Evolutionary conservation across 2,797 vertebrate species (phyloP), one percentile per base, ranked within the genome.

Genomic region (Catamblyrhynchus diadema): DNA sequence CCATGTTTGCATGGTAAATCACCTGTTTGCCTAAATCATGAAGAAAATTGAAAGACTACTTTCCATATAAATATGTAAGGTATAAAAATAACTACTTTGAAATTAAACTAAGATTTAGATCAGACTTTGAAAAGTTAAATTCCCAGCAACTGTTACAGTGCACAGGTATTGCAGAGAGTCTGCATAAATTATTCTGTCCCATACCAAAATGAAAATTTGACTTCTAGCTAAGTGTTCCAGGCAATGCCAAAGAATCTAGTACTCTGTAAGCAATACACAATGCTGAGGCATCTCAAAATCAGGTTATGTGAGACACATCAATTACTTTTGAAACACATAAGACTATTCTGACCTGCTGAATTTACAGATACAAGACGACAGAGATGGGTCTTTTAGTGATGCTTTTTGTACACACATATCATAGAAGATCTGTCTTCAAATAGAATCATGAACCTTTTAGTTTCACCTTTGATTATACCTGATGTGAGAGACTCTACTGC

Each of bases 11-110:
- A 85, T 45, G 81, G 60, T 77, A 83, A 64, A 53, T 82, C 15
- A 25, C 44, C 54, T 86, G 60, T 23, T 86, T 96, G 94, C 77
- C 92, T 96, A 95, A 96, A 95, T 94, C 85, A 96, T 77, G 73
- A 92, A 65, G 39, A 71, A 62, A 95, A 91, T 79, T 73, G 33
- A 92, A 96, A 93, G 82, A 84, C 65, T 83, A 69, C 32, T 70
- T 86, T 57, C 83, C 69, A 57, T 75, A 41, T 35, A 95, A 92
- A 91, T 67, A 88, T 5, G 16, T 79, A 82, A 88, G 20, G 48
- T 48, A 91, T 47, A 82, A 37, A 82, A 86, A 87, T 8, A 90
- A 67, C 44, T 79, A 59, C 48, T 81, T 93, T 54, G 44, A 93
- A 94, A 94, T 67, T 5, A 94, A 90, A 77, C 30, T 10, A 81